These are phyloP conservation scores for Pantherophis alleghaniensis DNA, from an alignment of 2,797 vertebrate genomes.

Conservation along the genomic window DNA sequence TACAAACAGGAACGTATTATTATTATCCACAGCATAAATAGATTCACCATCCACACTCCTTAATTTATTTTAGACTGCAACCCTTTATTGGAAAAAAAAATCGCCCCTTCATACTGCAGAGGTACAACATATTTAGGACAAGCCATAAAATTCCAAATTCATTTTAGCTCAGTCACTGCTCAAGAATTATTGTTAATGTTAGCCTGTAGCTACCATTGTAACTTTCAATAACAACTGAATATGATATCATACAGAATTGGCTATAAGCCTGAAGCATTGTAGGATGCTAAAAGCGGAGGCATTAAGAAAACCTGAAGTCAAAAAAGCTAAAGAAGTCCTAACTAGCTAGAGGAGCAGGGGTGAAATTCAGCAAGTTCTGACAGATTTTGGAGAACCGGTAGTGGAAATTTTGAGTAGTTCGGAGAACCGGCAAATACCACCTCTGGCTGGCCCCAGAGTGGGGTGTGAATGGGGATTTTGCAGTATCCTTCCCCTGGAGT, in stretches of 20 bases:
- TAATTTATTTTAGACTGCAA: neutral
- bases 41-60: neutral
- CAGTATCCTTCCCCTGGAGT: too few relatives aligned
- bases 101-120: neutral
- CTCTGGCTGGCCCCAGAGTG: too few relatives aligned
- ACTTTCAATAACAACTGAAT: neutral
- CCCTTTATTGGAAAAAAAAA: neutral
- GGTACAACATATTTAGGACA: neutral
- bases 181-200: neutral
- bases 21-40: slow-evolving; percentile 49
- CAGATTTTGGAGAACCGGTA: too few relatives aligned
- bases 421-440: too few relatives aligned
- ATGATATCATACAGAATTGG: neutral
- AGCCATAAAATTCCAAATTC: neutral
- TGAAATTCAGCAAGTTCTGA: too few relatives aligned
- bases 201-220: neutral
- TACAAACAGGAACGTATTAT: slow-evolving; percentile 67
- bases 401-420: too few relatives aligned
- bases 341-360: neutral
- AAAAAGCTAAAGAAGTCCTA: neutral
- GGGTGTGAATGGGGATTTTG: too few relatives aligned
- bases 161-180: neutral
- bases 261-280: neutral
- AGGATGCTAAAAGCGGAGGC: neutral
- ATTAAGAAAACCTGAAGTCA: neutral